Evolutionary conservation across 2,888 invertebrate species (phyloP).

Genomic region (Thelaira solivaga): DNA sequence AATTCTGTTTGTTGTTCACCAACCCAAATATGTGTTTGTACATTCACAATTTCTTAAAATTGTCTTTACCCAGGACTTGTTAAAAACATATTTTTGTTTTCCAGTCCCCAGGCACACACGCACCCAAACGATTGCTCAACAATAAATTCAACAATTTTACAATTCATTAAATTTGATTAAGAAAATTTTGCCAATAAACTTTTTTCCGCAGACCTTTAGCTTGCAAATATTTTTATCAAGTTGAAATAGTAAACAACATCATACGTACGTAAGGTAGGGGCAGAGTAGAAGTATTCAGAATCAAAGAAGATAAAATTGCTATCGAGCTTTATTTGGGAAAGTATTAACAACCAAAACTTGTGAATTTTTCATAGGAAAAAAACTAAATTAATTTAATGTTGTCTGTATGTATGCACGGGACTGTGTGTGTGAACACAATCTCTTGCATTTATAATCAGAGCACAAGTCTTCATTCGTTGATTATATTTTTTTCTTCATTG

Average conservation of each 20-base stretch:
- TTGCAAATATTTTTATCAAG: slow-evolving; percentile 29
- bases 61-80: slow-evolving; percentile 28
- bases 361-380: slow-evolving; percentile 18
- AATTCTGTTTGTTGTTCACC: slow-evolving; percentile 15
- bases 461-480: not conserved
- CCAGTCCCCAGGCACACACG: not conserved
- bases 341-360: slow-evolving; percentile 43
- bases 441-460: not conserved
- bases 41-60: slow-evolving; percentile 44
- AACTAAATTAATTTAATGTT: slow-evolving; percentile 14
- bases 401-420: not conserved
- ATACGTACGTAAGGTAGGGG: slow-evolving; percentile 34
- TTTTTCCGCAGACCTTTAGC: slow-evolving; percentile 42
- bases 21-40: slow-evolving; percentile 25
- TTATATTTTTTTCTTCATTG: not conserved
- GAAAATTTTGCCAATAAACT: slow-evolving; percentile 65
- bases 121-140: slow-evolving; percentile 17
- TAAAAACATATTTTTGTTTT: slow-evolving; percentile 24
- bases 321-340: slow-evolving; percentile 35
- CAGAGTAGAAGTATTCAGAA: slow-evolving; percentile 14
- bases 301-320: slow-evolving; percentile 31
- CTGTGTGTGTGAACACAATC: not conserved
- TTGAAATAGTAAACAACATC: slow-evolving; percentile 39
- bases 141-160: slow-evolving; percentile 63
- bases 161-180: slow-evolving; percentile 66